These are phyloP conservation scores for Cololabis saira DNA, from an alignment of 2,113 vertebrate species.

Conservation along the genomic window DNA sequence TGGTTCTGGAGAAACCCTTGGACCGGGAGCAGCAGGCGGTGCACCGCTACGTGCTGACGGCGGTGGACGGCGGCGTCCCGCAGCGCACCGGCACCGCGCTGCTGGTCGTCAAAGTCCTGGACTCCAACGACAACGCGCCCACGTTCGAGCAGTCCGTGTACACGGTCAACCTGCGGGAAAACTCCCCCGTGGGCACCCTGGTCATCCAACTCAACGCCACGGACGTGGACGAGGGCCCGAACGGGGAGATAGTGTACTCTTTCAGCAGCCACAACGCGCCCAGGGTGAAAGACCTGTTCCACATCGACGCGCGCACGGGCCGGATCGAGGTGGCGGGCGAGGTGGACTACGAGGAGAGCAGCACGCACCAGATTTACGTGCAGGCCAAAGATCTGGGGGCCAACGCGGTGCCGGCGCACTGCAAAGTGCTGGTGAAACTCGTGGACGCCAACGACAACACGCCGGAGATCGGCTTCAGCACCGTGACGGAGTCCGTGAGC, in stretches of 20 bases:
- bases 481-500: conserved; percentile 95
- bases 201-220: conserved; percentile 96
- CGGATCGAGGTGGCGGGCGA: conserved; percentile 92
- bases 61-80: conserved; percentile 92
- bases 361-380: conserved; percentile 92
- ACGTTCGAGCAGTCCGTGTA: conserved; percentile 96
- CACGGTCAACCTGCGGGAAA: conserved; percentile 91
- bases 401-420: conserved; percentile 96
- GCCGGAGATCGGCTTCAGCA: conserved; percentile 97
- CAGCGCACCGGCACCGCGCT: conserved; percentile 95
- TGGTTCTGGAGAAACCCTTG: conserved; percentile 93
- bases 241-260: conserved; percentile 95
- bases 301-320: conserved; percentile 88
- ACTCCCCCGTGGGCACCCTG: conserved; percentile 92
- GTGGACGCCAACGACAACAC: conserved; percentile 96
- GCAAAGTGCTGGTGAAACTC: conserved; percentile 95
- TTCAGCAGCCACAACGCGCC: conserved; percentile 95
- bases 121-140: conserved; percentile 98
- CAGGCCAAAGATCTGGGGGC: conserved; percentile 96
- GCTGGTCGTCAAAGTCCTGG: conserved; percentile 94
- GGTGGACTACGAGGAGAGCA: conserved; percentile 96
- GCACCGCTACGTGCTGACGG: conserved; percentile 97
- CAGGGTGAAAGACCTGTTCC: conserved; percentile 88
- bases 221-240: conserved; percentile 95
- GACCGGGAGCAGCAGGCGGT: conserved; percentile 97